Percentiles rank a stretch among this genome's conserved stretches.
Evolutionary conservation across 1,140 invertebrate genomes (phyloP).

Genomic region (Drosophila tsacasi): DNA sequence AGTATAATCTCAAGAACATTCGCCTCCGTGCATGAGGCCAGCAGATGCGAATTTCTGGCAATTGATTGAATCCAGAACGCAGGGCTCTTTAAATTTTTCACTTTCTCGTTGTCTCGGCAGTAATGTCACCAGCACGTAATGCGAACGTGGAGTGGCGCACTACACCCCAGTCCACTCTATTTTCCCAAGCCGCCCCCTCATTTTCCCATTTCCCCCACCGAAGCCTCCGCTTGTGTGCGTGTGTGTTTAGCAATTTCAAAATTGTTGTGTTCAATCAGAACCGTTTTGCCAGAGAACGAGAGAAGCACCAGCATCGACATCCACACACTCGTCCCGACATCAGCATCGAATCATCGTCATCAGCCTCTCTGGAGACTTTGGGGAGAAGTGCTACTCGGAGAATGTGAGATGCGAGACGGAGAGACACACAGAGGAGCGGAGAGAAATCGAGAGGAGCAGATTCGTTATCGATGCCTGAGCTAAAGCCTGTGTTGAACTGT

Average conservation of each 20-base stretch:
- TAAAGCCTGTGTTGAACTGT: constrained; percentile 33
- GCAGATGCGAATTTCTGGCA: constrained; percentile 61
- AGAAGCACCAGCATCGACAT: constrained; percentile 32
- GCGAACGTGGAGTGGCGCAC: constrained; percentile 54
- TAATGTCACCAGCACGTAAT: constrained; percentile 73
- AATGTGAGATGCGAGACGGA: constrained; percentile 11
- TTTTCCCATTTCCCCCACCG: constrained; percentile 11
- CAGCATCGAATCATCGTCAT: constrained; percentile 51
- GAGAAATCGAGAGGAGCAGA: not conserved
- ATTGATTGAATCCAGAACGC: constrained; percentile 66
- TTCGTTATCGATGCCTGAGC: constrained; percentile 27
- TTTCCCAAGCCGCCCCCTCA: not conserved
- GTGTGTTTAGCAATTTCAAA: constrained; percentile 75
- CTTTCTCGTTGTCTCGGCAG: constrained; percentile 57
- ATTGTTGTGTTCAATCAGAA: constrained; percentile 81
- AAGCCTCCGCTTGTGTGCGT: constrained; percentile 24
- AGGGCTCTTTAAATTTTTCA: constrained; percentile 75
- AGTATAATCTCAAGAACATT: not conserved
- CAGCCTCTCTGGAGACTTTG: constrained; percentile 23
- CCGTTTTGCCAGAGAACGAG: constrained; percentile 45
- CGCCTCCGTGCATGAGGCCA: not conserved
- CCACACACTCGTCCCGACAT: constrained; percentile 18
- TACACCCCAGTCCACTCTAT: constrained; percentile 7
- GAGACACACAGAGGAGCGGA: not conserved
- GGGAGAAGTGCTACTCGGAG: constrained; percentile 13